Conservation (phyloP, 2,797 vertebrate genomes). For the Poliocrania exsul region DNA sequence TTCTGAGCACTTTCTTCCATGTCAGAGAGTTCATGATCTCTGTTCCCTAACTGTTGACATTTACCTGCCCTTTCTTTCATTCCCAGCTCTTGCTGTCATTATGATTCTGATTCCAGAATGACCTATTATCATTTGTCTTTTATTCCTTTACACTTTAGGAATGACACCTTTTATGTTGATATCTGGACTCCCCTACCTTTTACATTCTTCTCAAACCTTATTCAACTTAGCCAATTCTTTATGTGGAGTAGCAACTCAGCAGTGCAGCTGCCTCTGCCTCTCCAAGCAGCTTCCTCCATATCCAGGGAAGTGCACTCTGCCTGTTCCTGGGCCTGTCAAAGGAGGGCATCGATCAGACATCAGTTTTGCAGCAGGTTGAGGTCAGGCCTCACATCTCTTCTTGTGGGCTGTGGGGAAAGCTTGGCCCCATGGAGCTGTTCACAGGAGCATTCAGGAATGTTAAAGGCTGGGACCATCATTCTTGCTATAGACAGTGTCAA, state of each 20-base stretch:
- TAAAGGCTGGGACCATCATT: neutral
- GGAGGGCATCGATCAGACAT: neutral
- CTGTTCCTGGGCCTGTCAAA: neutral
- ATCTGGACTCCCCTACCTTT: slow-evolving; percentile 8
- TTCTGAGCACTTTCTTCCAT: slow-evolving; percentile 52
- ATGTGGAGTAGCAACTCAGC: neutral
- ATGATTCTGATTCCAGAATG: slow-evolving; percentile 46
- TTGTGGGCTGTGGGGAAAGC: neutral
- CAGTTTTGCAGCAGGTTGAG: neutral
- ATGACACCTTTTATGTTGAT: slow-evolving; percentile 40
- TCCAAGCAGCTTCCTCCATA: neutral
- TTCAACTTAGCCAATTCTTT: neutral
- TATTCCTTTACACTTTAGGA: slow-evolving; percentile 35
- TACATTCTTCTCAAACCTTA: neutral
- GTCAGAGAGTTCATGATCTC: slow-evolving; percentile 60
- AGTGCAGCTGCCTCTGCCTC: neutral
- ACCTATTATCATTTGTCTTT: slow-evolving; percentile 55
- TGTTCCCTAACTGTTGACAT: slow-evolving; percentile 56
- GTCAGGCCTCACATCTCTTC: neutral
- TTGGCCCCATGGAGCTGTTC: neutral
- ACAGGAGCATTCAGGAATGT: neutral
- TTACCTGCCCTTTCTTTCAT: slow-evolving; percentile 70
- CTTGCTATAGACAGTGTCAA: neutral
- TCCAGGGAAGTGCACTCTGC: neutral
- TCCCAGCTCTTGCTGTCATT: slow-evolving; percentile 54